A percentile compares a stretch with the other conserved stretches of the same genome.
Evolutionary conservation across 2,888 invertebrate species (phyloP).

Genomic region (Sisyra terminalis): DNA sequence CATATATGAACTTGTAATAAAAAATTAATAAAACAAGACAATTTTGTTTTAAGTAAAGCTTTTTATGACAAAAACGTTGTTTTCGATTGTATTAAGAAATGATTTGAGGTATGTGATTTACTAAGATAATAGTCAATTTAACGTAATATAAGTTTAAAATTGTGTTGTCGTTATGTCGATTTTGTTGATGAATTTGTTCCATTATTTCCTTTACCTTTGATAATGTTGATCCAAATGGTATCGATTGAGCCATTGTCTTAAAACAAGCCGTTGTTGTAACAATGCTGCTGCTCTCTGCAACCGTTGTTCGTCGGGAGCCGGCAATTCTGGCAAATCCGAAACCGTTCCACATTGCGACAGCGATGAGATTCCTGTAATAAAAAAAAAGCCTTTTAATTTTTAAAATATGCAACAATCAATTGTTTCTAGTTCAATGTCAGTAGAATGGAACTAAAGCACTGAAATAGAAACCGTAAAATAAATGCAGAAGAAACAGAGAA

Average conservation of each 20-base stretch:
- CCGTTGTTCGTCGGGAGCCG: slow-evolving; percentile 68
- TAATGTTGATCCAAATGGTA: slow-evolving; percentile 57
- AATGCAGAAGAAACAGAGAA: background rate
- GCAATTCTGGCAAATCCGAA: slow-evolving; percentile 65
- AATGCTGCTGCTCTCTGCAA: slow-evolving; percentile 65
- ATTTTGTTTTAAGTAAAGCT: too few relatives aligned
- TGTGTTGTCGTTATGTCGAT: too few relatives aligned
- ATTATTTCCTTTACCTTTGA: slow-evolving; percentile 33
- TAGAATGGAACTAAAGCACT: background rate
- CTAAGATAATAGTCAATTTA: too few relatives aligned
- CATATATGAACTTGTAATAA: too few relatives aligned
- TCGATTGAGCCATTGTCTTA: slow-evolving; percentile 71
- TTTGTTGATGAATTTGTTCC: too few relatives aligned
- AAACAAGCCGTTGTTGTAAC: slow-evolving; percentile 66
- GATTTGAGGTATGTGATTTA: too few relatives aligned
- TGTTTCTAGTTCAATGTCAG: slow-evolving; percentile 1
- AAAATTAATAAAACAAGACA: too few relatives aligned
- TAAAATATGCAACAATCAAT: too few relatives aligned
- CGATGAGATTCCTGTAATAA: slow-evolving; percentile 57
- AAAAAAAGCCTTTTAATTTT: slow-evolving; percentile 10
- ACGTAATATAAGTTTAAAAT: too few relatives aligned
- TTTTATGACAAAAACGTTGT: too few relatives aligned
- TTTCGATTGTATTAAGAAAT: too few relatives aligned
- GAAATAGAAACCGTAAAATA: background rate
- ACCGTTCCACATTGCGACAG: slow-evolving; percentile 65